Percentiles rank a stretch among this genome's conserved stretches.
Conservation (phyloP, 2,113 vertebrate species). For the Xenopus borealis region DNA sequence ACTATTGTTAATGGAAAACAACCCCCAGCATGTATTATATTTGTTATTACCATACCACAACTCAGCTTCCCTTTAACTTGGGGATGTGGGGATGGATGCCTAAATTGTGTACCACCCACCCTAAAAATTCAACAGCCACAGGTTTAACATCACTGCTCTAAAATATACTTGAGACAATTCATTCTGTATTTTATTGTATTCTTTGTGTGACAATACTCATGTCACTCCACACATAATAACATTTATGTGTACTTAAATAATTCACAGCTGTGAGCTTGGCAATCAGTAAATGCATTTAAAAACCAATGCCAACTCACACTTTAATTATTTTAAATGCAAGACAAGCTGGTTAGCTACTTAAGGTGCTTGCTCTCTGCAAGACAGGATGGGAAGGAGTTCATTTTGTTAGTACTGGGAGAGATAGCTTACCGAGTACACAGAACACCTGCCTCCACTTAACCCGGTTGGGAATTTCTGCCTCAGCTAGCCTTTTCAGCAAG, state of each 20-base stretch:
- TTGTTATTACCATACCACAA: too few relatives aligned
- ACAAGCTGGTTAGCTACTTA: slow-evolving; percentile 39
- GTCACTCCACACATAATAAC: slow-evolving; percentile 25
- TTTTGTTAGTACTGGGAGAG: slow-evolving; percentile 37
- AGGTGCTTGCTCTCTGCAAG: slow-evolving; percentile 30
- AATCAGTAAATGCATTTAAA: slow-evolving; percentile 14
- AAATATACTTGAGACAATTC: slow-evolving; percentile 5
- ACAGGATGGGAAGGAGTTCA: slow-evolving; percentile 48
- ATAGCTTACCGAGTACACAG: slow-evolving; percentile 45
- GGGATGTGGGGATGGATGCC: too few relatives aligned
- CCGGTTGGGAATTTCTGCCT: slow-evolving; percentile 75
- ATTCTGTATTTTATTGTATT: slow-evolving; percentile 1
- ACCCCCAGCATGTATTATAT: too few relatives aligned
- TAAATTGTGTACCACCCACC: too few relatives aligned
- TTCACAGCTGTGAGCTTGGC: slow-evolving; percentile 33
- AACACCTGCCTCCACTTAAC: slow-evolving; percentile 77
- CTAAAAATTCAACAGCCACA: too few relatives aligned
- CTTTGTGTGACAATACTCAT: slow-evolving; percentile 1
- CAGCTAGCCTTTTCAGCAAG: slow-evolving; percentile 69
- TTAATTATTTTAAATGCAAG: slow-evolving; percentile 27
- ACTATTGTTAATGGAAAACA: too few relatives aligned
- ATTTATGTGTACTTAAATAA: slow-evolving; percentile 15
- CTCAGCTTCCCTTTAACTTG: too few relatives aligned
- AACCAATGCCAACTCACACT: slow-evolving; percentile 21
- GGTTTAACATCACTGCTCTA: too few relatives aligned